Evolutionary conservation across 2,797 vertebrate species (phyloP).

Genomic region (Mormyrus hasselquistii): DNA sequence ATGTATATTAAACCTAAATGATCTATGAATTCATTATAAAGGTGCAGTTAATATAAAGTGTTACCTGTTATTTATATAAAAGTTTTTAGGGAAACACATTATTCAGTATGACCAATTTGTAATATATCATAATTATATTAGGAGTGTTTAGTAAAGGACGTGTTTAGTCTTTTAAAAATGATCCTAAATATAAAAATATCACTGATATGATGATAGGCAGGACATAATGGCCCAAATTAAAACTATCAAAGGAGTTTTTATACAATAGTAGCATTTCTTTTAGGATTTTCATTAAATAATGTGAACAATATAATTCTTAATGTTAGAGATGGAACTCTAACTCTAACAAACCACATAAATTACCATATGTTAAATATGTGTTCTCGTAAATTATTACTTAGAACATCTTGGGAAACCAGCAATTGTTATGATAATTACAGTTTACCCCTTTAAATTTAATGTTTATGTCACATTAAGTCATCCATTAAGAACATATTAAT

Average conservation of each 20-base stretch:
- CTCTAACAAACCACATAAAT: not conserved
- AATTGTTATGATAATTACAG: constrained; percentile 3
- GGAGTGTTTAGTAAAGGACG: not conserved
- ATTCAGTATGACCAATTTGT: not conserved
- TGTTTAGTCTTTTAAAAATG: not conserved
- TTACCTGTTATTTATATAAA: not conserved
- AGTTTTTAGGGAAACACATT: not conserved
- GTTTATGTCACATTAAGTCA: constrained; percentile 4
- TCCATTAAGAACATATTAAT: not conserved
- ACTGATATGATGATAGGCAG: not conserved
- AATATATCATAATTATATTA: not conserved
- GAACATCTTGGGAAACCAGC: constrained; percentile 2
- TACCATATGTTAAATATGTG: not conserved
- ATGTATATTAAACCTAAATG: not conserved
- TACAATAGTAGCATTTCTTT: not conserved
- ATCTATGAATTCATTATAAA: not conserved
- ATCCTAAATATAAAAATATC: not conserved
- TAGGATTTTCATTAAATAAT: not conserved
- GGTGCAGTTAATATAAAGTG: not conserved
- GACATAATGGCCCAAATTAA: not conserved
- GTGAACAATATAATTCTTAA: not conserved
- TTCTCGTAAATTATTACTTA: not conserved
- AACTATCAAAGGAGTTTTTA: not conserved
- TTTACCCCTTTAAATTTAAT: not conserved
- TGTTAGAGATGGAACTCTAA: not conserved